Evolutionary conservation across 2,113 vertebrate species (phyloP).

Genomic region (Eidolon helvum): DNA sequence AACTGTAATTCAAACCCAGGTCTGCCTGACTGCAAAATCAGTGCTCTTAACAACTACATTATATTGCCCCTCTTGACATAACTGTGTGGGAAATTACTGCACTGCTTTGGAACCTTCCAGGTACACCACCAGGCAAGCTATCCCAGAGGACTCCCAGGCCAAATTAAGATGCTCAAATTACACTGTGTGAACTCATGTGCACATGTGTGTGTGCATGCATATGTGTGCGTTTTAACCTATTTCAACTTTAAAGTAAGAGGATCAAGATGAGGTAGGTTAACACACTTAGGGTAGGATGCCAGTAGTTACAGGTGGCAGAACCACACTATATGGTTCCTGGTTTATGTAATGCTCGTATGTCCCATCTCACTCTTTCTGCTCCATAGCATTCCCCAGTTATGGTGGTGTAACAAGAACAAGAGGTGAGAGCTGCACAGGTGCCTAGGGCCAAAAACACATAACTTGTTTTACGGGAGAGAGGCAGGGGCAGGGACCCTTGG

Average conservation of each 20-base stretch:
- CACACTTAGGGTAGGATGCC: not conserved
- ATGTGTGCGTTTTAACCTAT: not conserved
- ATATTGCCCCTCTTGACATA: not conserved
- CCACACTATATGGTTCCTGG: too few species aligned
- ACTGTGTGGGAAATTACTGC: not conserved
- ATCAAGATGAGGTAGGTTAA: not conserved
- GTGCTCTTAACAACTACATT: not conserved
- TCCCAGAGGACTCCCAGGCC: not conserved
- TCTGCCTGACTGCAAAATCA: not conserved
- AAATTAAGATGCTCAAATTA: not conserved
- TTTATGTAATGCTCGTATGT: not conserved
- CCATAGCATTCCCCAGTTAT: not conserved
- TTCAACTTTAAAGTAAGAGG: not conserved
- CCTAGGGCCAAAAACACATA: not conserved
- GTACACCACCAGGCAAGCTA: not conserved
- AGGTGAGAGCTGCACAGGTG: not conserved
- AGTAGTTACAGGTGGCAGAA: not conserved
- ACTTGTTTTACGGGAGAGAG: not conserved
- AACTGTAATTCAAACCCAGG: not conserved
- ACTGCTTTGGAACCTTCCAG: not conserved
- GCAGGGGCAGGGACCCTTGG: not conserved
- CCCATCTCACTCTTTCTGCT: not conserved
- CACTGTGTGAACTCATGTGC: not conserved
- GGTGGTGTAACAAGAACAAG: not conserved
- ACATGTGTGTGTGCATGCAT: rapidly evolving